A percentile compares a stretch with the other conserved stretches of the same genome.
phyloP scores from a whole-genome alignment of 2,797 vertebrate species.

The Emydoidea blandingii region DNA sequence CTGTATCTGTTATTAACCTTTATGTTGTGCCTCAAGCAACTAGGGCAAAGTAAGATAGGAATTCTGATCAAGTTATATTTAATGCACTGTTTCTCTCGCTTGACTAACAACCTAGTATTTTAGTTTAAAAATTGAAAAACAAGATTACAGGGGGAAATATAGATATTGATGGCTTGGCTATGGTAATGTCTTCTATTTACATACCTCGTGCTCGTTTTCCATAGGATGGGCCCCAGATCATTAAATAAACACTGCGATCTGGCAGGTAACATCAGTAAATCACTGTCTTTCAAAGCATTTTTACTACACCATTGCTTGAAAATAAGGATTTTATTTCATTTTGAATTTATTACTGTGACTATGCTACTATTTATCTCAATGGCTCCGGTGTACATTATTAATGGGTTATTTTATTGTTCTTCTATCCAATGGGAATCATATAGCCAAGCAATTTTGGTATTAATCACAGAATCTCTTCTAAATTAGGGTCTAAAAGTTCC shows the following conservation, averaged over 20 bases:
- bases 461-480: neutral
- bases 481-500: neutral
- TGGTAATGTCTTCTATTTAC: neutral
- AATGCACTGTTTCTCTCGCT: conserved; percentile 36
- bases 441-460: neutral
- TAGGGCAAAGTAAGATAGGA: neutral
- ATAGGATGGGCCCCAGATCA: neutral
- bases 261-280: conserved; percentile 49
- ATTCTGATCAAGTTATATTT: conserved; percentile 43
- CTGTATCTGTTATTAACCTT: conserved; percentile 50
- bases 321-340: conserved; percentile 48
- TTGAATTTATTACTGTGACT: conserved; percentile 49
- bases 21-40: neutral
- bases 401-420: conserved; percentile 27
- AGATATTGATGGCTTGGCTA: neutral
- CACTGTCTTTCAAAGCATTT: conserved; percentile 47
- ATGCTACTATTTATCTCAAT: conserved; percentile 49
- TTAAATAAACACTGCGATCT: conserved; percentile 36
- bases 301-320: conserved; percentile 50
- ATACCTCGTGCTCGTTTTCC: neutral
- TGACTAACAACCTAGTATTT: neutral
- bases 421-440: neutral
- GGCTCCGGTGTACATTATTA: conserved; percentile 26
- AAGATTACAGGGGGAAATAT: neutral
- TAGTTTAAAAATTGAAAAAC: neutral